A percentile compares a stretch with the other conserved stretches of the same genome.
Conservation (phyloP, 2,797 vertebrate species). For the Ctenopoma multispine region DNA sequence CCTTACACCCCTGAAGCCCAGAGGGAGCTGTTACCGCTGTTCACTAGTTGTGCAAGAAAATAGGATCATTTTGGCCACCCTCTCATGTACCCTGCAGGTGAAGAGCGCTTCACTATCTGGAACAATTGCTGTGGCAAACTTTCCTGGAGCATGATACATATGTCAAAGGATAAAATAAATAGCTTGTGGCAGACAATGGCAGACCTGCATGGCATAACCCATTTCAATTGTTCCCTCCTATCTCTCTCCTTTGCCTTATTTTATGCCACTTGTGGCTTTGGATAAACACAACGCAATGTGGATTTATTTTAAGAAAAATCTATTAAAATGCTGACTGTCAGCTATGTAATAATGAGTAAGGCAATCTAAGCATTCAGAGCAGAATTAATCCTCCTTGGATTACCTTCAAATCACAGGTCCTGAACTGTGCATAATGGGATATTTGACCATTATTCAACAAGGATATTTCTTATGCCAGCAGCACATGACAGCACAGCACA, state of each 20-base stretch:
- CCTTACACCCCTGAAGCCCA: conserved; percentile 66
- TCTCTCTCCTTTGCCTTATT: conserved; percentile 50
- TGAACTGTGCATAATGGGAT: conserved; percentile 60
- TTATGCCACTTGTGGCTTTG: conserved; percentile 48
- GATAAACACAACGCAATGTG: conserved; percentile 47
- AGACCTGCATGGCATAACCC: conserved; percentile 41
- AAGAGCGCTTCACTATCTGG: conserved; percentile 55
- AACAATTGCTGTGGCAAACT: conserved; percentile 63
- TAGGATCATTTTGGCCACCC: conserved; percentile 77
- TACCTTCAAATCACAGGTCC: conserved; percentile 52
- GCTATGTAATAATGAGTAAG: conserved; percentile 33
- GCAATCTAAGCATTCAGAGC: conserved; percentile 50
- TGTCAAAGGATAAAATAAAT: conserved; percentile 72
- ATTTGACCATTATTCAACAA: conserved; percentile 64
- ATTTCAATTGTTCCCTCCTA: conserved; percentile 52
- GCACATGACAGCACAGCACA: conserved; percentile 6
- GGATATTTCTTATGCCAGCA: conserved; percentile 11
- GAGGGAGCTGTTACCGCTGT: conserved; percentile 71
- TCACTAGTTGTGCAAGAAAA: conserved; percentile 75
- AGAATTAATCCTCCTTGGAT: conserved; percentile 53
- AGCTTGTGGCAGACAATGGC: conserved; percentile 61
- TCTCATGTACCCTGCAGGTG: conserved; percentile 52
- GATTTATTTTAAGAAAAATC: conserved; percentile 60
- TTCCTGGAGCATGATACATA: conserved; percentile 66
- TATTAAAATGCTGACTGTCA: conserved; percentile 42